phyloP scores from a whole-genome alignment of 2,888 invertebrate genomes.

The Urechis unicinctus region DNA sequence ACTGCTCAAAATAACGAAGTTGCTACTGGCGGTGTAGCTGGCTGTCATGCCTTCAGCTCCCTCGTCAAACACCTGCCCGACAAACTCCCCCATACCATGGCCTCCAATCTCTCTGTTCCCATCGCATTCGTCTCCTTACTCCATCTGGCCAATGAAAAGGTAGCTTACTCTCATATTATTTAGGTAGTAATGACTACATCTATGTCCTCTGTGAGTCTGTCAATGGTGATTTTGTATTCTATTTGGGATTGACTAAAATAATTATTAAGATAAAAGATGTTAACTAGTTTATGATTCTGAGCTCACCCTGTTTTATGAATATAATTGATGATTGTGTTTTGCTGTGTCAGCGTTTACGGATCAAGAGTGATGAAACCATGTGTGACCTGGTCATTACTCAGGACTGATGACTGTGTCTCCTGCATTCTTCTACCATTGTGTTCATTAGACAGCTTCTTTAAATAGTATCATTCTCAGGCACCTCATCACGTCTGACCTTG shows the following conservation, averaged over 20 bases:
- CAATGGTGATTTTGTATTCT: background rate
- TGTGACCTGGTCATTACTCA: background rate
- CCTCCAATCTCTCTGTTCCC: conserved; percentile 69
- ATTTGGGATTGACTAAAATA: no score
- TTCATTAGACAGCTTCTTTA: background rate
- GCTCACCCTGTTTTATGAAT: no score
- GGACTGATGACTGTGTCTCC: background rate
- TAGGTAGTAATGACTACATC: background rate
- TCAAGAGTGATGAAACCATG: background rate
- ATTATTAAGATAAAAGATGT: no score
- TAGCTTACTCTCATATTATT: no score
- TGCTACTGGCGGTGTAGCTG: conserved; percentile 2
- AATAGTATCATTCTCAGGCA: no score
- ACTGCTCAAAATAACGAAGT: no score
- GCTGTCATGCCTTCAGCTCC: conserved; percentile 8
- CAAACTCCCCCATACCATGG: conserved; percentile 55
- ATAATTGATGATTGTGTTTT: no score
- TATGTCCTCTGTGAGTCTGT: background rate
- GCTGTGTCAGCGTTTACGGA: background rate
- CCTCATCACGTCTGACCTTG: no score
- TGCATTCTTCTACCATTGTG: no score
- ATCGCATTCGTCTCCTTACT: conserved; percentile 74
- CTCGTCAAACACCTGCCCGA: conserved; percentile 36
- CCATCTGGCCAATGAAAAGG: conserved; percentile 77
- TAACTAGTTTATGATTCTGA: no score